These are phyloP conservation scores for mouse (Mus musculus) DNA, from an alignment of 2,113 vertebrate genomes.

Conservation along the genomic window DNA sequence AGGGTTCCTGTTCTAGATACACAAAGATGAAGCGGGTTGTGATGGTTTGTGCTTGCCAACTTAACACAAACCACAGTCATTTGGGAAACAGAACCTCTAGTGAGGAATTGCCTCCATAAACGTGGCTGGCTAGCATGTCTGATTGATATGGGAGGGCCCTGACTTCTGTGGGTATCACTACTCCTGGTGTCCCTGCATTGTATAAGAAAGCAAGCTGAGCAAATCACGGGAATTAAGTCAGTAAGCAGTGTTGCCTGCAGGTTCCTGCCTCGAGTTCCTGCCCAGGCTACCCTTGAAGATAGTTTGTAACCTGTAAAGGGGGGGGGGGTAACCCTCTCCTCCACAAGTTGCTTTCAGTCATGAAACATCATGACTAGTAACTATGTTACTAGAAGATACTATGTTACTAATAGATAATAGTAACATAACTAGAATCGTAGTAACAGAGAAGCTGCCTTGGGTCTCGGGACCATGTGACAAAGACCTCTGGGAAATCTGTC, in stretches of 20 bases:
- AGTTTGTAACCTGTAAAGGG: not conserved
- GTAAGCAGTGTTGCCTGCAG: not conserved
- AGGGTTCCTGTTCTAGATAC: not conserved
- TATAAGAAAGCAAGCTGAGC: not conserved
- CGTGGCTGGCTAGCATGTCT: not conserved
- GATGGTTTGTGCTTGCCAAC: not conserved
- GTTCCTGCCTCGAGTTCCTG: not conserved
- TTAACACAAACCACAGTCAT: not conserved
- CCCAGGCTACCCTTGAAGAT: not conserved
- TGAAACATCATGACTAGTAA: not conserved
- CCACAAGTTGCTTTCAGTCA: not conserved
- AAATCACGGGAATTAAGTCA: not conserved
- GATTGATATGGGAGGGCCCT: not conserved
- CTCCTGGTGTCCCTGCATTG: not conserved
- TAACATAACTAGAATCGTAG: too few relatives aligned
- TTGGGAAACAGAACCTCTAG: not conserved
- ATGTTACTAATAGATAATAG: too few relatives aligned
- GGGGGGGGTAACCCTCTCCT: not conserved
- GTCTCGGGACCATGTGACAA: not conserved
- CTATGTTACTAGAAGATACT: too few relatives aligned
- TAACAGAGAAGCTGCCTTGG: not conserved
- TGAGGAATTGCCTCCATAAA: not conserved
- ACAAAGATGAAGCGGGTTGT: not conserved
- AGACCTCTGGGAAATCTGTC: not conserved
- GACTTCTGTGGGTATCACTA: not conserved